Evolutionary conservation across 1,140 invertebrate genomes (phyloP).

Genomic region (Luehdorfia chinensis): DNA sequence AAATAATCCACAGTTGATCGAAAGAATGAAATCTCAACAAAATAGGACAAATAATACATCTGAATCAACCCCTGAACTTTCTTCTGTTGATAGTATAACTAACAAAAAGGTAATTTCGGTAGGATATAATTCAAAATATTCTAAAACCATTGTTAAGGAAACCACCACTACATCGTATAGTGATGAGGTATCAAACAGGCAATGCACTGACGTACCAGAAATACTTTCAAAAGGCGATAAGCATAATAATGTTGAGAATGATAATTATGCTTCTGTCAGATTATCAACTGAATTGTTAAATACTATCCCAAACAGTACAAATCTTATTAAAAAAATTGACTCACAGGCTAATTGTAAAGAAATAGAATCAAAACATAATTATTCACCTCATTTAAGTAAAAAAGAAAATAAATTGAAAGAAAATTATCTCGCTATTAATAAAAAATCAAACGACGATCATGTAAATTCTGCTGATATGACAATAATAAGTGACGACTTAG

Average conservation of each 20-base stretch:
- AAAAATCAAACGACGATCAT: no score
- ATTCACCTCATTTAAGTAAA: no score
- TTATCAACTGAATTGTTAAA: slow-evolving; percentile 52
- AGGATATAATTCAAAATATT: background rate
- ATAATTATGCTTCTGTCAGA: slow-evolving; percentile 34
- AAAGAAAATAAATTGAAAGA: no score
- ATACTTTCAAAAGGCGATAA: no score
- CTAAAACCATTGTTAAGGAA: background rate
- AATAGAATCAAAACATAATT: no score
- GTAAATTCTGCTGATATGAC: no score
- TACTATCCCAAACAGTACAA: slow-evolving; percentile 25
- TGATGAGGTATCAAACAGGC: background rate
- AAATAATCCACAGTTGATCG: slow-evolving; percentile 42
- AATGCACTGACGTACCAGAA: background rate
- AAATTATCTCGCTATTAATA: no score
- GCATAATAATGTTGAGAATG: slow-evolving; percentile 1
- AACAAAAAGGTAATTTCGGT: background rate
- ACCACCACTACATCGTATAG: background rate
- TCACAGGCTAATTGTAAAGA: no score
- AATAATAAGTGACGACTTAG: no score
- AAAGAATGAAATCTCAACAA: slow-evolving; percentile 30
- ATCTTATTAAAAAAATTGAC: no score
- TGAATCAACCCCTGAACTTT: background rate
- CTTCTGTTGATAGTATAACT: background rate
- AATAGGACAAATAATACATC: slow-evolving; percentile 6